Conservation (phyloP, 53 echinoderm and acorn worm species). For the Mesocentrotus franciscanus region DNA sequence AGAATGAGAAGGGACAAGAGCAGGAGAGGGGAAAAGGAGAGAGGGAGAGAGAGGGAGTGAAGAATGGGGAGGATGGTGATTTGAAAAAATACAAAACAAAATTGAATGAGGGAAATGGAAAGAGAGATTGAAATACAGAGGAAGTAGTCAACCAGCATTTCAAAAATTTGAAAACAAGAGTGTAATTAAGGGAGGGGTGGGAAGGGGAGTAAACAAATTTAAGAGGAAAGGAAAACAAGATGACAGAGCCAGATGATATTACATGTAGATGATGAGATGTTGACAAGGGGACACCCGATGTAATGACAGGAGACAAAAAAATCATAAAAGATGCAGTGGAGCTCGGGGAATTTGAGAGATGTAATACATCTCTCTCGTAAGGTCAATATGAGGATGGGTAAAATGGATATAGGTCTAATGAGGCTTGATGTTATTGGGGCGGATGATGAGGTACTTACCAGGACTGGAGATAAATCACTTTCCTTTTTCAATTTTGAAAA, state of each 20-base stretch:
- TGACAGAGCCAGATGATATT: background rate
- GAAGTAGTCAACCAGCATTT: no score
- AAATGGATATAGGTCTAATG: background rate
- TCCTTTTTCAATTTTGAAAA: background rate
- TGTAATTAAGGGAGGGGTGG: no score
- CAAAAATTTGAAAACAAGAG: background rate
- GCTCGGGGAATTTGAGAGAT: background rate
- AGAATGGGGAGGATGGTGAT: background rate
- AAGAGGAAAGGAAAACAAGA: no score
- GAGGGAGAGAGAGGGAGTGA: background rate
- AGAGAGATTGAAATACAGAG: no score
- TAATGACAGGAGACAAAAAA: background rate
- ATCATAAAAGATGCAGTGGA: background rate
- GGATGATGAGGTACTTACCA: slow-evolving; percentile 6
- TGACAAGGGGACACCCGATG: background rate
- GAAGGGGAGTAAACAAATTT: no score
- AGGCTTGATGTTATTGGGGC: background rate
- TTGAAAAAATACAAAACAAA: background rate
- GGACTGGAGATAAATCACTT: background rate
- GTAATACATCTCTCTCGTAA: background rate
- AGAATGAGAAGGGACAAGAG: background rate
- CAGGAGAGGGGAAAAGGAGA: background rate
- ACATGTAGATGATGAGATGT: background rate
- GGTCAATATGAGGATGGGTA: slow-evolving; percentile 2
- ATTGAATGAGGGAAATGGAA: background rate